These are phyloP conservation scores for Strigamia crassipes DNA, from an alignment of 2,888 invertebrate species.

Conservation along the genomic window DNA sequence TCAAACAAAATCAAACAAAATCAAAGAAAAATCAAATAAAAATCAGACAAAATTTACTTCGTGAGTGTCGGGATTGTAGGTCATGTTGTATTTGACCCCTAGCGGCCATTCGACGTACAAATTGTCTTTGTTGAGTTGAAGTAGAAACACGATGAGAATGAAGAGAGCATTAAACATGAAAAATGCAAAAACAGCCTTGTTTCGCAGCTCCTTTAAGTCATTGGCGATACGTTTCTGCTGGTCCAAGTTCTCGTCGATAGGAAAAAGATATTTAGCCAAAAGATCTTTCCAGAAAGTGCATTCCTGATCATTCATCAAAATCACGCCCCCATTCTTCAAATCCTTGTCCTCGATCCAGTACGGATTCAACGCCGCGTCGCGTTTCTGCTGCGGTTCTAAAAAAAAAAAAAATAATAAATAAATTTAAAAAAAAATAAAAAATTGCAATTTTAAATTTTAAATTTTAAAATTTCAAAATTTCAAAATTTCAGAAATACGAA, in stretches of 20 bases:
- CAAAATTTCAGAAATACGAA: background rate
- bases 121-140: conserved; percentile 97
- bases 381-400: conserved; percentile 63
- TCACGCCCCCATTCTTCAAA: conserved; percentile 86
- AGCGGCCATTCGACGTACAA: conserved; percentile 96
- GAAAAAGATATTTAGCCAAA: conserved; percentile 90
- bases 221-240: conserved; percentile 88
- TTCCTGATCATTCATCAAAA: conserved; percentile 82
- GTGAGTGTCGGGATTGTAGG: conserved; percentile 85
- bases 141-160: conserved; percentile 96
- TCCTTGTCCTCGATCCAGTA: conserved; percentile 93
- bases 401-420: background rate
- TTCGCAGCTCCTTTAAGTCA: conserved; percentile 91
- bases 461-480: background rate
- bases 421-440: too few species aligned
- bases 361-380: conserved; percentile 87
- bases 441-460: too few species aligned
- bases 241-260: conserved; percentile 88
- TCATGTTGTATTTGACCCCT: conserved; percentile 90
- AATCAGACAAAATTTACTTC: conserved; percentile 81
- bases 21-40: too few species aligned
- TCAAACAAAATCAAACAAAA: too few species aligned
- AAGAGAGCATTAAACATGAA: conserved; percentile 99
- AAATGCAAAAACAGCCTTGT: conserved; percentile 94
- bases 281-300: conserved; percentile 91